phyloP scores from a whole-genome alignment of 1,140 invertebrate genomes.

The Apis laboriosa region DNA sequence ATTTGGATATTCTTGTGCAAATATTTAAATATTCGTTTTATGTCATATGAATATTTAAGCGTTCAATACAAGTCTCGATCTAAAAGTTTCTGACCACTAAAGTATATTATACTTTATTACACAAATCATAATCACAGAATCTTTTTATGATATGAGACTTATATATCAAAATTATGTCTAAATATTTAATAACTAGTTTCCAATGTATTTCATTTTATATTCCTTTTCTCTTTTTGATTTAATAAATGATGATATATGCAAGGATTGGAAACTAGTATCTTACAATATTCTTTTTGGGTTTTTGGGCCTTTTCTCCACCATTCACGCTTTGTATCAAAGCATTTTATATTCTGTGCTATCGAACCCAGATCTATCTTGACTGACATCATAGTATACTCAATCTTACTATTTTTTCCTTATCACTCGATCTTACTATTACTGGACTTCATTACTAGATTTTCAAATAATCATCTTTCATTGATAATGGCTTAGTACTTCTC shows the following conservation, averaged over 20 bases:
- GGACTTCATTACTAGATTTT: conserved; percentile 19
- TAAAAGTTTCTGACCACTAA: background rate
- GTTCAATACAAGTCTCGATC: background rate
- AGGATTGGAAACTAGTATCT: conserved; percentile 36
- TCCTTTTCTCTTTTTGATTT: background rate
- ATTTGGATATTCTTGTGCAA: conserved; percentile 1
- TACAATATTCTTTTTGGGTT: conserved; percentile 42
- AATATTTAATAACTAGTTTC: conserved; percentile 8
- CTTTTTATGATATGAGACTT: background rate
- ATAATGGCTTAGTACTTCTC: conserved; percentile 2
- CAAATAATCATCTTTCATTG: conserved; percentile 47
- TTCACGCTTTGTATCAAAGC: conserved; percentile 67
- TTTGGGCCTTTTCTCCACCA: conserved; percentile 51
- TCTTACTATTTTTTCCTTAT: background rate
- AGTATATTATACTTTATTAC: background rate
- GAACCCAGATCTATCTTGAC: conserved; percentile 69
- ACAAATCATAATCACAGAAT: background rate
- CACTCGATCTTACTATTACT: conserved; percentile 33
- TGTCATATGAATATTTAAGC: background rate
- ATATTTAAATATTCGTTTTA: background rate
- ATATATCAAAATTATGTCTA: background rate
- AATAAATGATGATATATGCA: background rate
- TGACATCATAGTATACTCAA: conserved; percentile 61
- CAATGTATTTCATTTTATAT: background rate
- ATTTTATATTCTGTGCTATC: conserved; percentile 76